Percentiles rank a stretch among this genome's conserved stretches.
Conservation (phyloP, 2,113 vertebrate genomes). For the Capreolus pygargus region DNA sequence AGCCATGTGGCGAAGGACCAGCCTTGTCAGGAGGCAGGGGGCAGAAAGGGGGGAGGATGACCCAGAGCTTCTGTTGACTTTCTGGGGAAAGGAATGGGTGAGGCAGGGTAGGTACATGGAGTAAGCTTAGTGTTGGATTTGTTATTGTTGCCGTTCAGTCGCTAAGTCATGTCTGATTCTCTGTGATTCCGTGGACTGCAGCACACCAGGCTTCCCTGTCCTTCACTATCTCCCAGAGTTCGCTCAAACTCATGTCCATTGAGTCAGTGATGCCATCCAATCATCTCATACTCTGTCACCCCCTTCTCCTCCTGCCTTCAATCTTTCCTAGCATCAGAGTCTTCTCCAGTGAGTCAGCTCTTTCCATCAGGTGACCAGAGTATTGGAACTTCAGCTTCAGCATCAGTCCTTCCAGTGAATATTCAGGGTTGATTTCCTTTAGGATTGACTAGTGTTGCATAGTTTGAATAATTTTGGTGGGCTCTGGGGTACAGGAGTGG, state of each 20-base stretch:
- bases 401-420: neutral
- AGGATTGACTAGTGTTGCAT: neutral
- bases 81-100: neutral
- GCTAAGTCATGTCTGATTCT: neutral
- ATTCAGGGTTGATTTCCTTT: neutral
- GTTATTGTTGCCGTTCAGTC: fast-evolving
- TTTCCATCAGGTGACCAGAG: neutral
- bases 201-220: neutral
- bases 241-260: neutral
- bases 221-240: neutral
- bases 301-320: neutral
- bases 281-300: neutral
- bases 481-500: neutral
- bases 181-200: neutral
- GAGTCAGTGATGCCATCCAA: neutral
- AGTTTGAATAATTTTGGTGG: neutral
- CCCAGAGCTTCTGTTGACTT: neutral
- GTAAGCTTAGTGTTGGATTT: too few species aligned
- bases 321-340: neutral
- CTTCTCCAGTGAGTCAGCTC: neutral
- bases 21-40: neutral
- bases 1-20: too few species aligned
- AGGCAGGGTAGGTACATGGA: neutral
- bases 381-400: neutral
- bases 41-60: neutral